phyloP scores from a whole-genome alignment of 2,888 invertebrate species.

The Oligia latruncula region DNA sequence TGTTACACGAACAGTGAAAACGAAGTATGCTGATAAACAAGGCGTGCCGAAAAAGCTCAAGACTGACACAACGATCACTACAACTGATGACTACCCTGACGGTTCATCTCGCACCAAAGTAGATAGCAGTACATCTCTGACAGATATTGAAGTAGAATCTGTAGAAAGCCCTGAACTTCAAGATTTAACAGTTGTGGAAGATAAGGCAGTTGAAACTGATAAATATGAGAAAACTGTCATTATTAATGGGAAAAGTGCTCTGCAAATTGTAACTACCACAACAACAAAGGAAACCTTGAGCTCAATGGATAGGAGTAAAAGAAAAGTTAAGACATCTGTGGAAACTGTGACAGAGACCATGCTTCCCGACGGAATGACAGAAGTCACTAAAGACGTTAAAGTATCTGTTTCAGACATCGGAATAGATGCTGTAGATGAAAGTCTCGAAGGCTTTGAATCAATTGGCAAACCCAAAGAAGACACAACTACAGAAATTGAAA shows the following conservation, averaged over 20 bases:
- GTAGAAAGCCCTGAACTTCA: constrained; percentile 76
- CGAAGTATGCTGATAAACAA: constrained; percentile 79
- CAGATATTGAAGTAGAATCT: constrained; percentile 77
- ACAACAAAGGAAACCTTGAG: constrained; percentile 83
- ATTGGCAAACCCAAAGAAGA: constrained; percentile 75
- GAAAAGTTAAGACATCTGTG: constrained; percentile 83
- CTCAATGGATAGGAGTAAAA: constrained; percentile 77
- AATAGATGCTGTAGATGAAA: constrained; percentile 66
- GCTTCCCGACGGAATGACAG: constrained; percentile 81
- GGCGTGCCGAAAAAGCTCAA: constrained; percentile 81
- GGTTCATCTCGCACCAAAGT: constrained; percentile 84
- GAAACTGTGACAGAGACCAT: constrained; percentile 84
- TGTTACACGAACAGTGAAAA: constrained; percentile 79
- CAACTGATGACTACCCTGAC: constrained; percentile 86
- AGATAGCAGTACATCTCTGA: constrained; percentile 82
- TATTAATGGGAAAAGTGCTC: constrained; percentile 79
- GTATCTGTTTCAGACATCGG: constrained; percentile 82
- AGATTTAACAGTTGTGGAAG: constrained; percentile 78
- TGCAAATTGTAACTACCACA: constrained; percentile 82
- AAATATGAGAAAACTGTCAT: constrained; percentile 77
- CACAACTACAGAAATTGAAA: constrained; percentile 72
- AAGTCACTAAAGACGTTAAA: constrained; percentile 85
- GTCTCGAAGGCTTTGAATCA: constrained; percentile 73
- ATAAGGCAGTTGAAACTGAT: constrained; percentile 77
- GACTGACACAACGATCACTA: constrained; percentile 80